Conservation (phyloP, 2,797 vertebrate species). For the Prunella strophiata region DNA sequence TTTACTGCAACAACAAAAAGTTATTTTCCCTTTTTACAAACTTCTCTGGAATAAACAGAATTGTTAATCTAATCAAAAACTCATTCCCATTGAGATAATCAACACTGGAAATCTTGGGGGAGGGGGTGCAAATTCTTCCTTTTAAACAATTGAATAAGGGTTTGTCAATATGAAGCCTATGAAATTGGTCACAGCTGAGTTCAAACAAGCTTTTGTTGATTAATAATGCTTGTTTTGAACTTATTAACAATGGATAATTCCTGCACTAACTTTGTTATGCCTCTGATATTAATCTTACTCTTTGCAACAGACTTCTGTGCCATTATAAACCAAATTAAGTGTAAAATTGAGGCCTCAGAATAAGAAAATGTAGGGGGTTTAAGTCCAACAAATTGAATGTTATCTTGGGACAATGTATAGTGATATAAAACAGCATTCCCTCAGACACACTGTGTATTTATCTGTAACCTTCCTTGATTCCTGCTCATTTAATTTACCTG, state of each 20-base stretch:
- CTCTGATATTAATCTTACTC: neutral
- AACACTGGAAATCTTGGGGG: neutral
- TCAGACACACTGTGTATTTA: neutral
- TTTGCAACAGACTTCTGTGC: neutral
- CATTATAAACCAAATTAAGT: neutral
- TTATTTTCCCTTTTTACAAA: neutral
- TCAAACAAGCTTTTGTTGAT: neutral
- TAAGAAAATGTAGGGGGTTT: neutral
- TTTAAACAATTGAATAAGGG: neutral
- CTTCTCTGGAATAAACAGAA: neutral
- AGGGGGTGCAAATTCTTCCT: neutral
- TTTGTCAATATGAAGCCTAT: neutral
- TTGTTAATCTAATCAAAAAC: neutral
- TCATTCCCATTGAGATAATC: neutral
- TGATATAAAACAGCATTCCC: neutral
- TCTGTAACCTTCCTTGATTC: neutral
- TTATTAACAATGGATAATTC: neutral
- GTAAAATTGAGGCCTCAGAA: neutral
- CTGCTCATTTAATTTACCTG: neutral
- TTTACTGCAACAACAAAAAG: neutral
- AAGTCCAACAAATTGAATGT: neutral
- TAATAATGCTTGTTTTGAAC: neutral
- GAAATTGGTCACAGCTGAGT: neutral
- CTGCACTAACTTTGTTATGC: neutral
- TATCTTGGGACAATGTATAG: neutral